phyloP scores from a whole-genome alignment of 2,888 invertebrate species.

The Orgyia antiqua region DNA sequence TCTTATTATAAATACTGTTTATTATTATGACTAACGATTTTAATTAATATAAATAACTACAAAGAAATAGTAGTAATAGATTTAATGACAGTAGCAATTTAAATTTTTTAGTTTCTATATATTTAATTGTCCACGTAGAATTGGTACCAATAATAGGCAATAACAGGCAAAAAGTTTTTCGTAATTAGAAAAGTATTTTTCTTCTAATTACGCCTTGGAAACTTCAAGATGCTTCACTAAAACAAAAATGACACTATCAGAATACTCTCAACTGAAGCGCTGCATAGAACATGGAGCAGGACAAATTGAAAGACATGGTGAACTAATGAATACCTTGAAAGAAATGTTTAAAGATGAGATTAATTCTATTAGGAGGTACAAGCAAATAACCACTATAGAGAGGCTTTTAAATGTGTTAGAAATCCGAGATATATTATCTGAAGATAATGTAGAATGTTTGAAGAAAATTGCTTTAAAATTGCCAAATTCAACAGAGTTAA shows the following conservation, averaged over 20 bases:
- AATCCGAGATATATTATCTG: constrained; percentile 52
- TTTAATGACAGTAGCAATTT: too few species aligned
- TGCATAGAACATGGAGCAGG: constrained; percentile 40
- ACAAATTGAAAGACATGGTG: constrained; percentile 38
- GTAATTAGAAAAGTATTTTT: too few species aligned
- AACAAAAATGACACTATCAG: constrained; percentile 50
- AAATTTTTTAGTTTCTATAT: too few species aligned
- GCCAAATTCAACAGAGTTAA: constrained; percentile 33
- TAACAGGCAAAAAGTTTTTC: too few species aligned
- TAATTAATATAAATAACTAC: too few species aligned
- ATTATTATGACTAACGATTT: too few species aligned
- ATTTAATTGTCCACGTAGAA: too few species aligned
- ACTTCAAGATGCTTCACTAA: too few species aligned
- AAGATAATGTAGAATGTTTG: constrained; percentile 50
- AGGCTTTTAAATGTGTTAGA: constrained; percentile 54
- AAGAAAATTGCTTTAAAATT: constrained; percentile 47
- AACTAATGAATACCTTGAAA: constrained; percentile 46
- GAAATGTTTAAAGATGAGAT: constrained; percentile 50
- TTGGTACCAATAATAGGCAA: too few species aligned
- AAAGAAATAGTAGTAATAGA: too few species aligned
- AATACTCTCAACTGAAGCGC: constrained; percentile 47
- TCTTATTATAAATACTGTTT: too few species aligned
- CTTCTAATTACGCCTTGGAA: too few species aligned
- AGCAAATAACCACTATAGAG: constrained; percentile 47
- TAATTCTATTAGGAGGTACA: constrained; percentile 57